Evolutionary conservation across 2,888 invertebrate genomes (phyloP).

Genomic region (Drosophila fulvimacula): DNA sequence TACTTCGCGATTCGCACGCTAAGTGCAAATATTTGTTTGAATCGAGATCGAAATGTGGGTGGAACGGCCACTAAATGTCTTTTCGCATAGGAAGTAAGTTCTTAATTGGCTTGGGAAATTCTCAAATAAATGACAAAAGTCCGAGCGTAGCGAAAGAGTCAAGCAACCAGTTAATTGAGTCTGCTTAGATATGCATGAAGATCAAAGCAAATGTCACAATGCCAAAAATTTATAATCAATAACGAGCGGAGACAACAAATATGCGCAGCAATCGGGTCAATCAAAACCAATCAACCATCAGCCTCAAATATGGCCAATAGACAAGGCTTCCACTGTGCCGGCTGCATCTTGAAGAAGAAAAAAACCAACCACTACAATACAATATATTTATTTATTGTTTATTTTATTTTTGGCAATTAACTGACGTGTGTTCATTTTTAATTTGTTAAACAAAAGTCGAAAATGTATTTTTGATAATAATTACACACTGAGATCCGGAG

Average conservation of each 20-base stretch:
- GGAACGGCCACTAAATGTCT: background rate
- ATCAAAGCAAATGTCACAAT: constrained; percentile 68
- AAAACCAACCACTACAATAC: background rate
- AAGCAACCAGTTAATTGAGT: constrained; percentile 8
- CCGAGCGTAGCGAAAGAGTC: constrained; percentile 11
- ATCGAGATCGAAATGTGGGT: background rate
- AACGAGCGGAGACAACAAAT: constrained; percentile 44
- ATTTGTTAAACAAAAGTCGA: constrained; percentile 69
- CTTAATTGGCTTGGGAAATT: constrained; percentile 45
- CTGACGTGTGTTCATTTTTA: constrained; percentile 62
- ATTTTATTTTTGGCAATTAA: constrained; percentile 47
- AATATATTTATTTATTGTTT: constrained; percentile 1
- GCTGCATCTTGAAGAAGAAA: constrained; percentile 23
- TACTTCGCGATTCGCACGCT: constrained; percentile 5
- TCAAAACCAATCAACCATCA: constrained; percentile 54
- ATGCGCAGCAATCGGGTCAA: constrained; percentile 70
- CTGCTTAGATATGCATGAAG: constrained; percentile 13
- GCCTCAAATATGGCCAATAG: constrained; percentile 37
- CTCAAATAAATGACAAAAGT: constrained; percentile 8
- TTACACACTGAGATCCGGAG: constrained; percentile 54
- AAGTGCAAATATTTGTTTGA: constrained; percentile 43
- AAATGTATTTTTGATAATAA: constrained; percentile 74
- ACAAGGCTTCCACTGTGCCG: constrained; percentile 44
- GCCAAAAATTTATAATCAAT: constrained; percentile 66
- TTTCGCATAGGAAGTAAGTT: constrained; percentile 34